These are phyloP conservation scores for pig (Sus scrofa) DNA, from an alignment of 2,113 vertebrate species.

Conservation along the genomic window DNA sequence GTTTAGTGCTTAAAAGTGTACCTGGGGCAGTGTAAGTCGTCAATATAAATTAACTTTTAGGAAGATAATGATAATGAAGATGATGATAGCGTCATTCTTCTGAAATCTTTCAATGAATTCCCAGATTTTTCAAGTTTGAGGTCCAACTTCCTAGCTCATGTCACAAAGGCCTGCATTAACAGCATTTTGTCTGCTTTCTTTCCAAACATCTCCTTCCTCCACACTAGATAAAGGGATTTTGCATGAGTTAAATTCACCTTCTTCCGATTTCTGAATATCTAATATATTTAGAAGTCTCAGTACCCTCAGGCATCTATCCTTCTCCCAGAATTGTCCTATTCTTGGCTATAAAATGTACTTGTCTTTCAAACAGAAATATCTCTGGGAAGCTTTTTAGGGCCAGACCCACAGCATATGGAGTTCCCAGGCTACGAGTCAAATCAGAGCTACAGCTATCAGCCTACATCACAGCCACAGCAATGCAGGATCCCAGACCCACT, in stretches of 20 bases:
- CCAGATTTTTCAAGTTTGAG: not conserved
- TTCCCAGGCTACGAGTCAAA: too few species aligned
- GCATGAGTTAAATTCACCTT: not conserved
- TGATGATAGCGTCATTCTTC: not conserved
- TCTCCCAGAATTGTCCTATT: not conserved
- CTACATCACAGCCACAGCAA: too few species aligned
- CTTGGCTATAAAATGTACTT: not conserved
- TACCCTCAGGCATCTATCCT: not conserved
- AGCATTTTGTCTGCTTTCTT: not conserved
- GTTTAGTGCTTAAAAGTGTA: not conserved
- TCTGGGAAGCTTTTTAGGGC: not conserved
- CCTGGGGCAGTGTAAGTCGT: not conserved
- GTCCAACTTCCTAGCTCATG: not conserved
- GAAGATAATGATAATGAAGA: not conserved
- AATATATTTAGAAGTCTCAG: constrained; percentile 1
- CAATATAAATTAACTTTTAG: not conserved
- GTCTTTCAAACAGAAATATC: not conserved
- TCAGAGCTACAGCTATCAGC: too few species aligned
- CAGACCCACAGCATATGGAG: too few species aligned
- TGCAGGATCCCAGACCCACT: too few species aligned
- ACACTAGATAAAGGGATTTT: not conserved
- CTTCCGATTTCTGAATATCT: not conserved
- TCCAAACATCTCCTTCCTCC: not conserved
- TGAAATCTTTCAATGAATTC: not conserved
- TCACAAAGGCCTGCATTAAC: not conserved